Evolutionary conservation across 2,797 vertebrate genomes (phyloP), one percentile per base, ranked within the genome.

Genomic region (Myotis myotis): DNA sequence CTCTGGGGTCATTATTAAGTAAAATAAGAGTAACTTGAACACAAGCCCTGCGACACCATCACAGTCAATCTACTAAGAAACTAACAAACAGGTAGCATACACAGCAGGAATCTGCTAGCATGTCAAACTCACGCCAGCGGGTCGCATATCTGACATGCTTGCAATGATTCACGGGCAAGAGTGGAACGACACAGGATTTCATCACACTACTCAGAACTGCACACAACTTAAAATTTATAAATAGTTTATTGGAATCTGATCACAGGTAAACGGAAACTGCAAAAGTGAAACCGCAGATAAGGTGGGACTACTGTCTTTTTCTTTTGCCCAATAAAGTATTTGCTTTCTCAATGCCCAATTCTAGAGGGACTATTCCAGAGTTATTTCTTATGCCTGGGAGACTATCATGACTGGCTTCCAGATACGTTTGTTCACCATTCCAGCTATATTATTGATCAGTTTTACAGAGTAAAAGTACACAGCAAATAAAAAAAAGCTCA

Each of bases 301-400:
- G 36, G 33, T 28, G 53, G 49, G 33, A 38, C 53, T 28, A 28
- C 33, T 3, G 33, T 38, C 25, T 30, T 80, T 79, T 90, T 78
- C 72, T 91, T 79, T 68, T 68, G 64, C 22, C 57, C 38, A 72
- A 23, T 13, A 80, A 89, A 84, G 30, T 36, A 55, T 60, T 60
- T 81, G 80, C 38, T 78, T 90, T 94, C 83, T 62, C 38, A 17
- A 3, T 11, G 51, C 15, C 44, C 4, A 66, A 4, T 30, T 75
- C 92, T 79, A 57, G 51, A 78, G n/a, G n/a, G 78, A 86, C 33
- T 79, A 62, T 64, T 80, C 81, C 71, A 89, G 93, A 90, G 25
- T 68, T 88, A 88, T 62, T 85, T 53, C 11, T 72, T 38, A 30
- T 22, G 15, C 53, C 7, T 60, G 17, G 19, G 36, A 71, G 74